These are phyloP conservation scores for Volucella inanis DNA, from an alignment of 2,888 invertebrate species.

Conservation along the genomic window DNA sequence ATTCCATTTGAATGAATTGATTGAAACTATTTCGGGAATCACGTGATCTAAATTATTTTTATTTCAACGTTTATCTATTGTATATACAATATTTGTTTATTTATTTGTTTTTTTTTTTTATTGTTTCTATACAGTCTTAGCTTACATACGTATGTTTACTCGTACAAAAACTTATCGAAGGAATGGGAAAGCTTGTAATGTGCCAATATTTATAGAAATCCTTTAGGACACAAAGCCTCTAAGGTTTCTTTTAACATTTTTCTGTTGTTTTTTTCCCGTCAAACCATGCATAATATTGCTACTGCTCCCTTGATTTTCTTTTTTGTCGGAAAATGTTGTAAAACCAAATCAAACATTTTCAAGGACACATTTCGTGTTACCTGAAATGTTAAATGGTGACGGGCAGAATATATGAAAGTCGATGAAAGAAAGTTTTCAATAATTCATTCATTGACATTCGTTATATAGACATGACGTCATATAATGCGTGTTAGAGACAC, in stretches of 20 bases:
- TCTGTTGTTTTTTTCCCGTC: constrained; percentile 6
- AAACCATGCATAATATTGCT: constrained; percentile 8
- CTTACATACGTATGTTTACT: too few relatives aligned
- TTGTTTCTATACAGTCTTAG: too few relatives aligned
- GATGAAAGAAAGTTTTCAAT: constrained; percentile 22
- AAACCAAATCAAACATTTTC: constrained; percentile 26
- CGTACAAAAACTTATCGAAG: background rate
- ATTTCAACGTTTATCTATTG: too few relatives aligned
- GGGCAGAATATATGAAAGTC: constrained; percentile 10
- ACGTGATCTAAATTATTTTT: too few relatives aligned
- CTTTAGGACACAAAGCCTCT: constrained; percentile 29
- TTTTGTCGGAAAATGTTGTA: background rate
- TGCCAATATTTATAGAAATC: constrained; percentile 28
- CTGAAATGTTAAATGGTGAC: constrained; percentile 26
- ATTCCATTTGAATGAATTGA: too few relatives aligned
- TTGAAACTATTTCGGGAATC: too few relatives aligned
- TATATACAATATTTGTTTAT: too few relatives aligned
- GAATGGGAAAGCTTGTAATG: constrained; percentile 7
- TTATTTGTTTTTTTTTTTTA: too few relatives aligned
- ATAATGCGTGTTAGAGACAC: constrained; percentile 14
- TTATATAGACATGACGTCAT: constrained; percentile 18
- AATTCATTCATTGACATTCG: constrained; percentile 24
- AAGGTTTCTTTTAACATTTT: constrained; percentile 22
- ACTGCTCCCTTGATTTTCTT: background rate
- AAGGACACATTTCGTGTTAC: constrained; percentile 24